These are phyloP conservation scores for Ammospiza nelsoni DNA, from an alignment of 2,113 vertebrate species.

Conservation along the genomic window DNA sequence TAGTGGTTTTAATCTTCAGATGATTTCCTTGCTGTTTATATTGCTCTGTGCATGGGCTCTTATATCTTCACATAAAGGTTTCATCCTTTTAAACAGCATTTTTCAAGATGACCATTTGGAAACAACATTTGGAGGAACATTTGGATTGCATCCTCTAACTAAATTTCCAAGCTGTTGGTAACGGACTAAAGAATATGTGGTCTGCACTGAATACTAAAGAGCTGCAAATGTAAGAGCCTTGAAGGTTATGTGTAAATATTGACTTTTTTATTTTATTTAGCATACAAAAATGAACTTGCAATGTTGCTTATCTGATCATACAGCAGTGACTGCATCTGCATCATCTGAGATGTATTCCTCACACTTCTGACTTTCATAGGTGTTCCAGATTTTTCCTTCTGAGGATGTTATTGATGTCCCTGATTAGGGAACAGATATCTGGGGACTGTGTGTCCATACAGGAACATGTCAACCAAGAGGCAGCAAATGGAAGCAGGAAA, in stretches of 20 bases:
- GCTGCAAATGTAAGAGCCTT: slow-evolving; percentile 75
- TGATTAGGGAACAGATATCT: slow-evolving; percentile 71
- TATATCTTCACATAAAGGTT: slow-evolving; percentile 67
- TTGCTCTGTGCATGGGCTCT: slow-evolving; percentile 30
- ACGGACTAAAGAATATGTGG: slow-evolving; percentile 80
- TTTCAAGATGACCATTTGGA: slow-evolving; percentile 83
- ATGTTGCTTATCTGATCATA: slow-evolving; percentile 70
- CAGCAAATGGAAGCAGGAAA: slow-evolving; percentile 38
- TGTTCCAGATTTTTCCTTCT: slow-evolving; percentile 56
- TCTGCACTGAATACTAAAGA: slow-evolving; percentile 82
- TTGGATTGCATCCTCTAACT: slow-evolving; percentile 87
- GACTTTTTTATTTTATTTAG: slow-evolving; percentile 82
- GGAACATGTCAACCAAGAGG: slow-evolving; percentile 64
- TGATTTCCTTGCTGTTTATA: slow-evolving; percentile 59
- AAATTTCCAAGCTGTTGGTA: slow-evolving; percentile 87
- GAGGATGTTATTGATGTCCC: slow-evolving; percentile 66
- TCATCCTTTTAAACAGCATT: slow-evolving; percentile 69
- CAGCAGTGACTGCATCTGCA: slow-evolving; percentile 52
- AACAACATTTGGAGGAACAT: slow-evolving; percentile 87
- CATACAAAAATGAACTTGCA: slow-evolving; percentile 73
- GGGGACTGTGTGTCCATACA: slow-evolving; percentile 55
- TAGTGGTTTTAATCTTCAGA: slow-evolving; percentile 64
- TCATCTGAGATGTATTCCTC: slow-evolving; percentile 54
- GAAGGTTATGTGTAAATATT: slow-evolving; percentile 84
- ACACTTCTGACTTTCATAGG: slow-evolving; percentile 75